Conservation (phyloP, 1,140 invertebrate species). For the Drosophila mayri region DNA sequence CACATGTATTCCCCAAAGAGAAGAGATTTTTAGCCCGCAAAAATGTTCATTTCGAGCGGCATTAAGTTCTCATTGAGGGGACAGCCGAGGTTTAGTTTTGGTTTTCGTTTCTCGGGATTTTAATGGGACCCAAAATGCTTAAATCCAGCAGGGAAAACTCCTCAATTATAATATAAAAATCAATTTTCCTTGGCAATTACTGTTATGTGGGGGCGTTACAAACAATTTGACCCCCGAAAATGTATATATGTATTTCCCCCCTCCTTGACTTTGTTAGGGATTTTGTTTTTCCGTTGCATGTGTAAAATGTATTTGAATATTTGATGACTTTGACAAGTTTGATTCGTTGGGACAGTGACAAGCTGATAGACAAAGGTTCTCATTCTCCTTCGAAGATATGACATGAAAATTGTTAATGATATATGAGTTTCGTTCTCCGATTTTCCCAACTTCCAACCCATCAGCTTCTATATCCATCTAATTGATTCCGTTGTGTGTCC, state of each 20-base stretch:
- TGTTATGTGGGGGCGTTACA: constrained; percentile 51
- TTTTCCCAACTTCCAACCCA: constrained; percentile 31
- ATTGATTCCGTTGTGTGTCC: constrained; percentile 68
- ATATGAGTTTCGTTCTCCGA: constrained; percentile 62
- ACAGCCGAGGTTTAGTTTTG: constrained; percentile 58
- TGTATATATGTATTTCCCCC: not conserved
- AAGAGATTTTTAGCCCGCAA: constrained; percentile 58
- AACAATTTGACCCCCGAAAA: constrained; percentile 48
- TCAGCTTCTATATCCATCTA: constrained; percentile 52
- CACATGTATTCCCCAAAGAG: constrained; percentile 39
- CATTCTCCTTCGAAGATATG: constrained; percentile 51
- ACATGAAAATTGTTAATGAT: constrained; percentile 82
- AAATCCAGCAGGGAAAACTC: constrained; percentile 15
- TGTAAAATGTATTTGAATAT: constrained; percentile 79
- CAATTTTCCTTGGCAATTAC: constrained; percentile 72
- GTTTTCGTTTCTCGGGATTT: constrained; percentile 20
- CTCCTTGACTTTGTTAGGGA: constrained; percentile 6
- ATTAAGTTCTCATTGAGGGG: constrained; percentile 73
- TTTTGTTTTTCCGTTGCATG: constrained; percentile 62
- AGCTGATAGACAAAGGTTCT: constrained; percentile 13
- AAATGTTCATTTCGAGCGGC: constrained; percentile 72
- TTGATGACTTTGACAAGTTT: constrained; percentile 66
- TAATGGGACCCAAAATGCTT: constrained; percentile 32
- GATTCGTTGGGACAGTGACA: constrained; percentile 50
- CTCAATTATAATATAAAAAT: constrained; percentile 66